Conservation (phyloP, 2,797 vertebrate species). For the Gymnothorax reevesii region DNA sequence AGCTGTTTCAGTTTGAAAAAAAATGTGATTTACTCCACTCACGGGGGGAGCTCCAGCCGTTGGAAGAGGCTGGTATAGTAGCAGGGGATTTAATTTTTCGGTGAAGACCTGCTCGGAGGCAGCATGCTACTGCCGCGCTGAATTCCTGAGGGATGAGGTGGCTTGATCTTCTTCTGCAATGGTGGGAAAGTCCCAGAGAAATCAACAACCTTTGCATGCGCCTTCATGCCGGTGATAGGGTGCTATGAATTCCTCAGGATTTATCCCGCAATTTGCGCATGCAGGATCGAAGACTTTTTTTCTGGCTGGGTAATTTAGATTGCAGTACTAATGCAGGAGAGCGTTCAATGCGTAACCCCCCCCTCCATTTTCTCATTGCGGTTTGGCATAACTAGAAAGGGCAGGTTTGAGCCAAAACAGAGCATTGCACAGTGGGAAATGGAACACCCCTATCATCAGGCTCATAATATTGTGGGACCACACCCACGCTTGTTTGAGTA, state of each 20-base stretch:
- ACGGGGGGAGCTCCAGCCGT: not conserved
- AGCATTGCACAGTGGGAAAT: not conserved
- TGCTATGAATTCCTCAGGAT: not conserved
- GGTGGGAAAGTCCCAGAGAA: not conserved
- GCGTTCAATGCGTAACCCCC: not conserved
- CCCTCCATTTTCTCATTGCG: not conserved
- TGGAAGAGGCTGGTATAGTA: not conserved
- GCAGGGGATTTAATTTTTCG: not conserved
- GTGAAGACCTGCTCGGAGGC: not conserved
- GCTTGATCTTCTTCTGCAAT: not conserved
- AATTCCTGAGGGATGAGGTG: not conserved
- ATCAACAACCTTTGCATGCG: not conserved
- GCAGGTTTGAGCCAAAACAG: not conserved
- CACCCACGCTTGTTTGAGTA: not conserved
- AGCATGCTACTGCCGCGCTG: not conserved
- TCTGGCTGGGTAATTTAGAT: not conserved
- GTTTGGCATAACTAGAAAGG: not conserved
- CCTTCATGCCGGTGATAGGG: not conserved
- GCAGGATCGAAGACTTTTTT: not conserved
- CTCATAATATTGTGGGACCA: not conserved
- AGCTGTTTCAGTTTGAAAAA: not conserved
- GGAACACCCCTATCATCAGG: not conserved
- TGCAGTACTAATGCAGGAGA: not conserved
- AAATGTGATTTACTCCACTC: not conserved
- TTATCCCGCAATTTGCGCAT: constrained; percentile 8